phyloP scores from a whole-genome alignment of 2,113 vertebrate genomes.

The Malurus melanocephalus region DNA sequence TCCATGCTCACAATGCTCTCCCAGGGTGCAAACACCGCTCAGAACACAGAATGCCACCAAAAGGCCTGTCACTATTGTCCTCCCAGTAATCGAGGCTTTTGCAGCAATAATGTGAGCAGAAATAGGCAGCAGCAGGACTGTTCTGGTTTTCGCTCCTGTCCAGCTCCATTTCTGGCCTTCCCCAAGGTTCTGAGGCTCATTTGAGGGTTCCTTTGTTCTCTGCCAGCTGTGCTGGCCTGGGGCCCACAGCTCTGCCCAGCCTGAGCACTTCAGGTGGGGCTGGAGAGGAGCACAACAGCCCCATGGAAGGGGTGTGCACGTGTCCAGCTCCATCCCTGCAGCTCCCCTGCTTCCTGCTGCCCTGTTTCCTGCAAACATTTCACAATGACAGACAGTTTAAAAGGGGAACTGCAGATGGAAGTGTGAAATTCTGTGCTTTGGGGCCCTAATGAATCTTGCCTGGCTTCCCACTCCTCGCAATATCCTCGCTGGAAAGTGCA shows the following conservation, averaged over 20 bases:
- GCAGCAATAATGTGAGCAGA: background rate
- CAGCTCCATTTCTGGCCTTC: background rate
- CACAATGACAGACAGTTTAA: background rate
- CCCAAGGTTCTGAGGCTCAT: background rate
- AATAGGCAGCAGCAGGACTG: background rate
- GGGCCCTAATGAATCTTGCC: background rate
- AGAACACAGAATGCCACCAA: background rate
- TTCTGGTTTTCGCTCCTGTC: background rate
- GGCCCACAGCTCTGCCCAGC: too few relatives aligned
- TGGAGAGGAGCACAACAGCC: background rate
- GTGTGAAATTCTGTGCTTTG: background rate
- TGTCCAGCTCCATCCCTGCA: background rate
- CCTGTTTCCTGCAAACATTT: background rate
- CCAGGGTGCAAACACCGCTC: background rate
- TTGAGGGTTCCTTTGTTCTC: background rate
- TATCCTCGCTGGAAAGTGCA: background rate
- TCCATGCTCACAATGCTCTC: background rate
- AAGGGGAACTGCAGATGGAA: background rate
- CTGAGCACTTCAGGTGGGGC: background rate
- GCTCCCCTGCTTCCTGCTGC: background rate
- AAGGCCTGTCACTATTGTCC: background rate
- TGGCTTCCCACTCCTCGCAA: background rate
- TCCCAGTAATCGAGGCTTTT: background rate
- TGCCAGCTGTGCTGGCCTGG: background rate
- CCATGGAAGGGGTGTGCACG: background rate